Conservation (phyloP, 2,888 invertebrate genomes). For the Tenodera sinensis region DNA sequence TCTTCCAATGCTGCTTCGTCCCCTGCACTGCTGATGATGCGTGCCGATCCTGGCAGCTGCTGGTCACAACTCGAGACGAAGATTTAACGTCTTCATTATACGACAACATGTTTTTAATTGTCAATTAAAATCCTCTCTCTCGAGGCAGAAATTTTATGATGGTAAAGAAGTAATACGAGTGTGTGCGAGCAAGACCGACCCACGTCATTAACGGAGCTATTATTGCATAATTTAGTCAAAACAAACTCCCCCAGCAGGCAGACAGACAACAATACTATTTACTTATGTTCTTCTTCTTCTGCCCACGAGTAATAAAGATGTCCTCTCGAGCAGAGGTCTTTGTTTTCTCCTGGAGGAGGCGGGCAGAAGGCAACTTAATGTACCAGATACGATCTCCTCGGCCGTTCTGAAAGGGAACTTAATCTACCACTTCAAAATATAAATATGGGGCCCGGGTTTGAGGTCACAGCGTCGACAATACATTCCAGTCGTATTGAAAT, state of each 20-base stretch:
- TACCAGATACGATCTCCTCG: background rate
- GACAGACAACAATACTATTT: background rate
- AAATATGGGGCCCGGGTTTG: background rate
- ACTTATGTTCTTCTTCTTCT: background rate
- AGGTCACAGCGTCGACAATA: no score
- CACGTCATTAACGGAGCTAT: background rate
- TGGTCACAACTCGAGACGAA: background rate
- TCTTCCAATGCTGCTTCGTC: background rate
- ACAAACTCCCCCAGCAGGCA: no score
- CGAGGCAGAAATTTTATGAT: background rate
- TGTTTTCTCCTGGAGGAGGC: background rate
- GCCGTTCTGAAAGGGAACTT: no score
- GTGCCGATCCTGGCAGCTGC: background rate
- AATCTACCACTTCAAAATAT: background rate
- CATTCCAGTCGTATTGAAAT: no score
- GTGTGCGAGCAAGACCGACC: background rate
- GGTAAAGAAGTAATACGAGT: conserved; percentile 5
- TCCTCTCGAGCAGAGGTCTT: background rate
- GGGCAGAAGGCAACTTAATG: background rate
- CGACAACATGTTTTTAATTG: conserved; percentile 2
- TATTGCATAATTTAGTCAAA: no score
- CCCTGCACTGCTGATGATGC: background rate
- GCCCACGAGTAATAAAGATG: background rate
- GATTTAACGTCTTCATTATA: conserved; percentile 8
- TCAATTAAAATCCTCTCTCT: background rate